Base-by-base conservation (phyloP, 1,140 invertebrate genomes). In the Chymomyza costata region DNA sequence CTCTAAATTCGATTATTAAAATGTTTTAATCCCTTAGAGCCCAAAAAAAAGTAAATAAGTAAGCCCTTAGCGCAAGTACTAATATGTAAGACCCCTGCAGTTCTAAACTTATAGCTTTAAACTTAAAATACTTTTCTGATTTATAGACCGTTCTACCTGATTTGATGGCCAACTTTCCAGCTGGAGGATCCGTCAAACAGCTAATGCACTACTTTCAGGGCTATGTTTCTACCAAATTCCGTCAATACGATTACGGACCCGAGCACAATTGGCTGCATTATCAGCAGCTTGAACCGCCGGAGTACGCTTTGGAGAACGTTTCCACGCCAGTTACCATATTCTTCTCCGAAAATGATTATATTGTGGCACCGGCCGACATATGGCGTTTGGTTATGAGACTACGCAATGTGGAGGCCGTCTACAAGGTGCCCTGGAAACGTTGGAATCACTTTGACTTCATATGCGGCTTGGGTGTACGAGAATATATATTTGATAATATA, bases 371-470 rank as follows among this genome's bases (percentile, higher is more conserved):
- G 25, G 83, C 90, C 85, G 92, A 94, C 69, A 89, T 93, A 1
- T 84, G 87, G 51, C 85, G 83, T 56, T 82, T 92, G 21, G 81
- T 85, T 0, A 54, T 54, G 6, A 73, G 82, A 1, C 38, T 85
- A 31, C 80, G 45, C 37, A 84, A 80, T 81, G 86, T 73, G 40
- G 59, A 70, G 16, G 73, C 78, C 5, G 63, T 73, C 6, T 84
- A 85, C 32, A 84, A 88, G 73, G 88, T 93, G 1, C 88, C 89
- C 0, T 87, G 88, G 49, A 85, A 88, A 31, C 85, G 89, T 14
- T 94, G 92, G 86, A 92, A 91, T 81, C 91, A 93, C 67, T 88
- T 92, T 62, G 92, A 93, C 83, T 93, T 92, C 84, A 88, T 90
- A 53, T 92, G 89, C 84, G 91, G 90, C 0, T 87, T 88, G 25